Conservation (phyloP, 2,113 vertebrate genomes). For the Paedocypris sp. region DNA sequence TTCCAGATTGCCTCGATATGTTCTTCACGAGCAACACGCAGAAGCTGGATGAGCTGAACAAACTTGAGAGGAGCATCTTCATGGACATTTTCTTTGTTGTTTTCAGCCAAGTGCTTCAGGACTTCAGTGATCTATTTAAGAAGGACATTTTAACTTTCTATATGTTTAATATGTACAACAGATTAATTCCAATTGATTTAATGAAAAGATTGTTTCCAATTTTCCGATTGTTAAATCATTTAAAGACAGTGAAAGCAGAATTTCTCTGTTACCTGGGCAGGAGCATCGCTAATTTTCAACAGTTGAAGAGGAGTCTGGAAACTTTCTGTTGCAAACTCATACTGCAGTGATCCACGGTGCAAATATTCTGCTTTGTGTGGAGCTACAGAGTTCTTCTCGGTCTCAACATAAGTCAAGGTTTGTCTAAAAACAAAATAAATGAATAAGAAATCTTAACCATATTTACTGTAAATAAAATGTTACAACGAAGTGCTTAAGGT, state of each 20-base stretch:
- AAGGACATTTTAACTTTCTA: not conserved
- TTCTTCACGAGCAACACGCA: slow-evolving; percentile 39
- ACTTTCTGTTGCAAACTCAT: slow-evolving; percentile 53
- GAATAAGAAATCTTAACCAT: not conserved
- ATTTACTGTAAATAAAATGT: too few species aligned
- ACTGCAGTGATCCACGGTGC: slow-evolving; percentile 54
- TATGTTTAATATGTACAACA: not conserved
- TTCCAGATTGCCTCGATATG: slow-evolving; percentile 54
- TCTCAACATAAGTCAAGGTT: slow-evolving; percentile 52
- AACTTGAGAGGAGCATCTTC: slow-evolving; percentile 61
- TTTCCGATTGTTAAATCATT: not conserved
- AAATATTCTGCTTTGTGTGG: slow-evolving; percentile 33
- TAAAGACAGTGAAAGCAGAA: not conserved
- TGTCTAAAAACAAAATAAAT: slow-evolving; percentile 50
- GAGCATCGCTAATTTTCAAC: slow-evolving; percentile 48
- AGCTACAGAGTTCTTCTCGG: slow-evolving; percentile 28
- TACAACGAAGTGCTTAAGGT: too few species aligned
- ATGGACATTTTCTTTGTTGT: slow-evolving; percentile 55
- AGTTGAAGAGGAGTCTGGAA: slow-evolving; percentile 62
- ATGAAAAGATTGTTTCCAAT: too few species aligned
- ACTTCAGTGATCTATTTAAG: slow-evolving; percentile 53
- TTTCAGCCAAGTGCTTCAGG: slow-evolving; percentile 57
- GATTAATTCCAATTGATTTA: too few species aligned
- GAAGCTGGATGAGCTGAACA: slow-evolving; percentile 62
- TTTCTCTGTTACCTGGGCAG: slow-evolving; percentile 52